Base-by-base conservation (phyloP, 2,888 invertebrate species). In the Girardia tigrina region DNA sequence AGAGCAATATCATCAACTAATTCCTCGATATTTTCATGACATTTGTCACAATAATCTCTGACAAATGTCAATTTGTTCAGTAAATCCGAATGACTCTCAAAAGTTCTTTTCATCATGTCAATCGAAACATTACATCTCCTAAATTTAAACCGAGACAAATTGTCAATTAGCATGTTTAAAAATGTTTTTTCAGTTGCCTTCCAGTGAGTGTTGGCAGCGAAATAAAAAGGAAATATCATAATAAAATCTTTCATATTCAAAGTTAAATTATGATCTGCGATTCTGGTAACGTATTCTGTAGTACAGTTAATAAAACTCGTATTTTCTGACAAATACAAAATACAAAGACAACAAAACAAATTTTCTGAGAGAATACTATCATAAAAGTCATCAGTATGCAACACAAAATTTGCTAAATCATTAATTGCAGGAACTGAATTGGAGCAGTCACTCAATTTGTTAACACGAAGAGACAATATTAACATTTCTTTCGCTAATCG, bases 401-500 rank as follows among this genome's bases (percentile, higher is more conserved):
- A 6, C 4, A 56, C 23, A n/a, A n/a, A 56, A 56, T 56, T 56
- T 56, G 56, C 56, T 16, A 56, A 56, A 56, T 56, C 56, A 56
- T 20, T 56, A 56, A 56, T 56, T 56, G 4, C 56, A n/a, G n/a
- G 6, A n/a, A 56, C 2, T n/a, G 56, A 56, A n/a, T 23, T 23
- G n/a, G n/a, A 12, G 23, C 6, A 56, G 4, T 12, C 8, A 36
- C 36, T 12, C 12, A 36, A 36, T 36, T 36, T 16, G 16, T 36
- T 36, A 56, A 20, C 23, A 20, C n/a, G 20, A 8, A 12, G 4
- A 56, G 6, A 4, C 4, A 56, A 8, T 56, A 56, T n/a, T 16
- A 56, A 8, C n/a, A 56, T 56, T 56, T 56, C 56, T 56, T 56
- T 56, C n/a, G 56, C n/a, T 56, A 56, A 56, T n/a, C n/a, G 56